Evolutionary conservation across 1,140 invertebrate species (phyloP), one percentile per base, ranked within the genome.

Genomic region (Scaptomyza hsui): DNA sequence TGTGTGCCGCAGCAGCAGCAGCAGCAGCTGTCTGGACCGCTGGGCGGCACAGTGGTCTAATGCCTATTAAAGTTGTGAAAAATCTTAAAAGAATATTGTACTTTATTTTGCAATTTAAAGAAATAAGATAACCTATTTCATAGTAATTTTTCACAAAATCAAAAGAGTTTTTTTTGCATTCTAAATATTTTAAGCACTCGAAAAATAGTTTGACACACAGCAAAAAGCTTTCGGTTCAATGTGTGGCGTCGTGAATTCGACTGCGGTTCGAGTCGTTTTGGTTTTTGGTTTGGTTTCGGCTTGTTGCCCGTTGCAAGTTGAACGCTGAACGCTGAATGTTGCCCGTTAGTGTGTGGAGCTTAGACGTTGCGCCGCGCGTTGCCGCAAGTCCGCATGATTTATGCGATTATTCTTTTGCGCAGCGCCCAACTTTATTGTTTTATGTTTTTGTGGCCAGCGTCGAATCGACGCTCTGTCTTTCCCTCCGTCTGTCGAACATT

Each of bases 341-440:
- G 29, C 41, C 45, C 29, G 32, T 37, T 56, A 37, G 56, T 83
- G 75, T 83, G 75, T 75, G 72, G 52, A 72, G 80, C 78, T 85
- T 85, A 85, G 81, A 81, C 41, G 69, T 49, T 48, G 64, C 56
- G 18, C 67, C 63, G 48, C 52, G 45, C 63, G 65, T 65, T 73
- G 75, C 79, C 72, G 79, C 79, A 82, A 85, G 80, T 85, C 76
- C 71, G 78, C 82, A 86, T 86, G 82, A 86, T 86, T 86, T 88
- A 88, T 86, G 82, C 82, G 82, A 86, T 86, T 86, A 86, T 86
- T 86, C 82, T 86, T 80, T 88, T 75, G 77, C 70, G 81, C 81
- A 86, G 81, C 81, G 73, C 77, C 78, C 65, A 86, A 78, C 74
- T 86, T 86, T 86, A 88, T 86, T 86, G 81, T 86, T 88, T 86